These are phyloP conservation scores for Myotis lucifugus DNA, from an alignment of 2,113 vertebrate genomes.

Conservation along the genomic window DNA sequence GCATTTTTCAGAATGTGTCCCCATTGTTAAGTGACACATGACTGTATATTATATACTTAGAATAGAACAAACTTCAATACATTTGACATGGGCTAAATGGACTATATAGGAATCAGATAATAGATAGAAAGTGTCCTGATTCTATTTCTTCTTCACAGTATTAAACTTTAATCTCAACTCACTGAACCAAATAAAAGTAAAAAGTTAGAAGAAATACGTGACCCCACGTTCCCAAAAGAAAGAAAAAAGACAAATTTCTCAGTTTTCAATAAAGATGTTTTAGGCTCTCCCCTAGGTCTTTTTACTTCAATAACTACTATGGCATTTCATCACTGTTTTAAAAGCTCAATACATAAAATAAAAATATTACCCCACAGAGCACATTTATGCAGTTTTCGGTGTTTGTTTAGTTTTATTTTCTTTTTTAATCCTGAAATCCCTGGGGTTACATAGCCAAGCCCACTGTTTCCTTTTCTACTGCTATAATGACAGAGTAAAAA, in stretches of 20 bases:
- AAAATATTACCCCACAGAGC: slow-evolving; percentile 44
- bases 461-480: slow-evolving; percentile 74
- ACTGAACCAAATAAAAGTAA: background rate
- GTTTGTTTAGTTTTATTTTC: slow-evolving; percentile 53
- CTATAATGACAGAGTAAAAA: slow-evolving; percentile 81
- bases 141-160: background rate
- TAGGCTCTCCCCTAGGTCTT: background rate
- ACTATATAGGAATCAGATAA: background rate
- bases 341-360: slow-evolving; percentile 70
- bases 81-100: background rate
- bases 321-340: slow-evolving; percentile 72
- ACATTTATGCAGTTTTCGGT: slow-evolving; percentile 30
- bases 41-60: background rate
- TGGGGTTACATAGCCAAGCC: slow-evolving; percentile 72
- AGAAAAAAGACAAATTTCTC: slow-evolving; percentile 34
- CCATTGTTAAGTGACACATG: background rate
- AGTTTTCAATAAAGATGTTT: slow-evolving; percentile 61
- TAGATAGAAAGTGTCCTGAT: background rate
- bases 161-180: slow-evolving; percentile 23
- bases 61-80: background rate
- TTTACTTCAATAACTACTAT: slow-evolving; percentile 45
- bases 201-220: slow-evolving; percentile 48
- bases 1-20: background rate
- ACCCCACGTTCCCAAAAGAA: slow-evolving; percentile 40
- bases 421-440: slow-evolving; percentile 70